phyloP scores from a whole-genome alignment of 2,797 vertebrate genomes.

The Acrocephalus scirpaceus region DNA sequence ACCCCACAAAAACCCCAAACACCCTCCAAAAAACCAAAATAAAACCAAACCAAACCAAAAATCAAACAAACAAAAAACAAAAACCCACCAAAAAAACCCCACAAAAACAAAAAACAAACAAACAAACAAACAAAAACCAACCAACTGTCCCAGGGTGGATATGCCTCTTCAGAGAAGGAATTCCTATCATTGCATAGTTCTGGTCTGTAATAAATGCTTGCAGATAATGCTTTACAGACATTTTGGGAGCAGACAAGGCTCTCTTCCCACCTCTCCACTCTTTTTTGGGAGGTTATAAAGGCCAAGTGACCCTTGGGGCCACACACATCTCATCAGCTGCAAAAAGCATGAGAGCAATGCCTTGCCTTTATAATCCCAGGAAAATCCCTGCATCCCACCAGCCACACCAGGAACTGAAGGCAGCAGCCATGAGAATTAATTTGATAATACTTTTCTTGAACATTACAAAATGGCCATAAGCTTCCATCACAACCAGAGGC shows the following conservation, averaged over 20 bases:
- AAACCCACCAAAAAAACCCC: no score
- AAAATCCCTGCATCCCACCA: background rate
- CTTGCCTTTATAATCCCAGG: background rate
- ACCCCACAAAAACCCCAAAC: no score
- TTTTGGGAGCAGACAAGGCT: background rate
- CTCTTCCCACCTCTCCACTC: no score
- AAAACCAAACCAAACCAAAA: no score
- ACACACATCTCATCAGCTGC: background rate
- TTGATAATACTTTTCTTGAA: background rate
- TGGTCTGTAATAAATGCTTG: background rate
- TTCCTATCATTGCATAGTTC: background rate
- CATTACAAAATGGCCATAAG: background rate
- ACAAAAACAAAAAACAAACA: no score
- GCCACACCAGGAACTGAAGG: background rate
- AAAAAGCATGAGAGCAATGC: background rate
- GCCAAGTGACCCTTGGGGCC: background rate
- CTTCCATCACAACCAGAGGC: background rate
- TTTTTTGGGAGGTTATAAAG: background rate
- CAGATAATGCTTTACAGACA: background rate
- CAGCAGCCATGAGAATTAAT: background rate
- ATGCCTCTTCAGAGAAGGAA: background rate
- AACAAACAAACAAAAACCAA: no score
- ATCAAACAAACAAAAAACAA: no score
- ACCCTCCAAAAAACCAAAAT: no score
- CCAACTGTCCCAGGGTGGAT: background rate